A percentile compares a stretch with the other conserved stretches of the same genome.
These are phyloP conservation scores for Atta cephalotes DNA, from an alignment of 1,140 invertebrate species.

Conservation along the genomic window DNA sequence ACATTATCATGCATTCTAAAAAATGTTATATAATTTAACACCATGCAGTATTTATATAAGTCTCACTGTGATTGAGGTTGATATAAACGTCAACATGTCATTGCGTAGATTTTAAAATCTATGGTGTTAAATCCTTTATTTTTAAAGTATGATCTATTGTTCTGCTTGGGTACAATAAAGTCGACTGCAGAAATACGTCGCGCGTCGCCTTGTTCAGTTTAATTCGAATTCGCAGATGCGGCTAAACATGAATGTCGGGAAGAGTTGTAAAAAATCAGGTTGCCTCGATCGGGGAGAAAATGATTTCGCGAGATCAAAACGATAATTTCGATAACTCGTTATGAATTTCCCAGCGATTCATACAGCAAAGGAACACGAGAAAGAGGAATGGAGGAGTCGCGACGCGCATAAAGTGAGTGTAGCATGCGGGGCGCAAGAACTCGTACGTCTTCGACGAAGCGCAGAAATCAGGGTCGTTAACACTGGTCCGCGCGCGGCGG, in stretches of 20 bases:
- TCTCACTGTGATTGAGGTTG: no score
- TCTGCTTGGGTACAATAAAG: no score
- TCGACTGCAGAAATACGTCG: background rate
- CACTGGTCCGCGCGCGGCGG: conserved; percentile 70
- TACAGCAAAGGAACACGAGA: background rate
- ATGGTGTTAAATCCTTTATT: no score
- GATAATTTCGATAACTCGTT: conserved; percentile 54
- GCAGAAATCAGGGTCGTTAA: conserved; percentile 78
- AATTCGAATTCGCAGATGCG: background rate
- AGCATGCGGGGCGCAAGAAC: conserved; percentile 50
- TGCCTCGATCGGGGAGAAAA: background rate
- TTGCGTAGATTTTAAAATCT: no score
- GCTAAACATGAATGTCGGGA: background rate
- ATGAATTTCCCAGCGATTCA: conserved; percentile 31
- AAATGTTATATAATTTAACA: no score
- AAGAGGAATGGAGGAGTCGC: background rate
- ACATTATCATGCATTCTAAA: no score
- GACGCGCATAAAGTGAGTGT: conserved; percentile 58
- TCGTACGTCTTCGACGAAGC: conserved; percentile 70
- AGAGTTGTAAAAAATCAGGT: background rate
- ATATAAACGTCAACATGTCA: no score
- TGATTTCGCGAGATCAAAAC: conserved; percentile 15
- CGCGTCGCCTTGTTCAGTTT: background rate
- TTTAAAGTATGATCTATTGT: no score
- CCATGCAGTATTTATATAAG: no score